phyloP scores from a whole-genome alignment of 2,888 invertebrate genomes.

The Pseudococcus jackbeardsleyi region DNA sequence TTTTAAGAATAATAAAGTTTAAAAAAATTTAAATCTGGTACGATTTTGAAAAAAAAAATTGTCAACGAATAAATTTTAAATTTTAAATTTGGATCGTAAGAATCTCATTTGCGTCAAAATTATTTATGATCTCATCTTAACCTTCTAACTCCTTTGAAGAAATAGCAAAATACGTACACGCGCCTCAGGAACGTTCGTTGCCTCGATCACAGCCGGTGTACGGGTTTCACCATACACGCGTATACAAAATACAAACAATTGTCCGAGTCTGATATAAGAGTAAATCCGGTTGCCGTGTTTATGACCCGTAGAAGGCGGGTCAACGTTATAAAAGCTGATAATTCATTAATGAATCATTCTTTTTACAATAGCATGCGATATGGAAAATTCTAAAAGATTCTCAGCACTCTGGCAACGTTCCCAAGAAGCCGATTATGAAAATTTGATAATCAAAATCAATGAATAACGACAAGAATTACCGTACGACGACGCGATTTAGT shows the following conservation, averaged over 20 bases:
- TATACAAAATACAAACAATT: neutral
- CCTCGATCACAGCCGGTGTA: neutral
- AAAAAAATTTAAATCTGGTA: too few species aligned
- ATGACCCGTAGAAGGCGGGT: neutral
- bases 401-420: neutral
- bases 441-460: neutral
- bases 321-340: neutral
- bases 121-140: neutral
- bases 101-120: too few species aligned
- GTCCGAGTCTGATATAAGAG: neutral
- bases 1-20: too few species aligned
- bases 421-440: neutral
- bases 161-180: too few species aligned
- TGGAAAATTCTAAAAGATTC: neutral
- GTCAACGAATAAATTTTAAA: too few species aligned
- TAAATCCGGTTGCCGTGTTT: neutral
- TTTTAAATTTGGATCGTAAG: too few species aligned
- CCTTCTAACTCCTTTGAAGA: neutral
- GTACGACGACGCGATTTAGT: neutral
- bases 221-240: neutral
- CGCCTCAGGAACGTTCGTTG: too few species aligned
- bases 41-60: too few species aligned
- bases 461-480: neutral
- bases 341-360: neutral
- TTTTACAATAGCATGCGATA: neutral